Percentiles rank a stretch among this genome's conserved stretches.
Evolutionary conservation across 2,113 vertebrate species (phyloP).

Genomic region (Pica pica): DNA sequence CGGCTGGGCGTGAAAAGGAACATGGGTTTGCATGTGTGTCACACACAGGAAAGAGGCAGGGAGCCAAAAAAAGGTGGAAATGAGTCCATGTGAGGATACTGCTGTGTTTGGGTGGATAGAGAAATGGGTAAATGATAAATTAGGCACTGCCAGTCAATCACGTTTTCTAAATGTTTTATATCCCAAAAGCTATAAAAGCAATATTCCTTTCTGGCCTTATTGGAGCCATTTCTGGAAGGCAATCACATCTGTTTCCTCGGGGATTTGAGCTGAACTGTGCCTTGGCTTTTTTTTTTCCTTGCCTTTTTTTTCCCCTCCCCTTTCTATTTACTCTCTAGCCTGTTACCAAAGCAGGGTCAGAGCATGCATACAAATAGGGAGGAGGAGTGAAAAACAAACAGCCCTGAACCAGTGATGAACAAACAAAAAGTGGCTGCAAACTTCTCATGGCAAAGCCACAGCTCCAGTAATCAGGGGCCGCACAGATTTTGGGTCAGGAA

Average conservation of each 20-base stretch:
- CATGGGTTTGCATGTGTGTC: rapidly evolving
- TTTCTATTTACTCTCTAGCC: constrained; percentile 71
- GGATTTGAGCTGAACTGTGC: constrained; percentile 68
- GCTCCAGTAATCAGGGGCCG: neutral
- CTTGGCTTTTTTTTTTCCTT: neutral
- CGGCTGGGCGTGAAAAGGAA: neutral
- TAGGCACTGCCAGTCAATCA: constrained; percentile 70
- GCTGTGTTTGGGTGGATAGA: neutral
- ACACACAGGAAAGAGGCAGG: neutral
- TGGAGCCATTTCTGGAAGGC: constrained; percentile 75
- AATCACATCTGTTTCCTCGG: constrained; percentile 74
- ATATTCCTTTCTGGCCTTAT: constrained; percentile 77
- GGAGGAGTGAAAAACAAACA: neutral
- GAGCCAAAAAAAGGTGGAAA: neutral
- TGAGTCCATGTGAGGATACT: rapidly evolving
- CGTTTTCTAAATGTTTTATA: constrained; percentile 79
- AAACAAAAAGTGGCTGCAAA: neutral
- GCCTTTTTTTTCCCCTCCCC: neutral
- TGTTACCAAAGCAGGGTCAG: constrained; percentile 60
- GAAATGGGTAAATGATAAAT: constrained; percentile 71
- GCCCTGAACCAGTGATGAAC: neutral
- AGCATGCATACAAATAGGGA: constrained; percentile 65
- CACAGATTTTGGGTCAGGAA: neutral
- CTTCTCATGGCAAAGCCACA: neutral
- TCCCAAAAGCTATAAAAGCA: constrained; percentile 81